Conservation (phyloP, 2,113 vertebrate genomes). For the Puntigrus tetrazona region DNA sequence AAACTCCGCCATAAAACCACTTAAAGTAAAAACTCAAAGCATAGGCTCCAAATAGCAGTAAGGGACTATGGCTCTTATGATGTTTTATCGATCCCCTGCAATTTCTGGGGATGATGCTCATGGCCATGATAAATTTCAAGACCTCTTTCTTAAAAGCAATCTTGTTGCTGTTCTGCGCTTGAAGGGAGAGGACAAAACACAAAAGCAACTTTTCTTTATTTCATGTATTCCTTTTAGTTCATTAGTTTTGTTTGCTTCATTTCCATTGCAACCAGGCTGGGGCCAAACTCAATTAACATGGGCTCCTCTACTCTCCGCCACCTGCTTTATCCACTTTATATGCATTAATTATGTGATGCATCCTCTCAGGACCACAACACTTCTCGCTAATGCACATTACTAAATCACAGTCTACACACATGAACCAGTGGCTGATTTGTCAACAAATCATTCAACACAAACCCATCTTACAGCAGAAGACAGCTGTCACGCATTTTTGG, state of each 20-base stretch:
- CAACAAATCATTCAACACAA: conserved; percentile 16
- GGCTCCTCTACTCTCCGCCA: conserved; percentile 53
- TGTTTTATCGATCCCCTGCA: conserved; percentile 46
- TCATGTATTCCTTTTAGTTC: conserved; percentile 23
- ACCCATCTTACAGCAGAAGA: neutral
- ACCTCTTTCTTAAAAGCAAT: conserved; percentile 24
- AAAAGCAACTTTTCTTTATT: neutral
- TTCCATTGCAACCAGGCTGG: conserved; percentile 58
- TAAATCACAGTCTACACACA: neutral
- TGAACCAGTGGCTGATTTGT: neutral
- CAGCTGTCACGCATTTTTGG: neutral
- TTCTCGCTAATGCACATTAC: conserved; percentile 2
- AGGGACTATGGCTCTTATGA: conserved; percentile 29
- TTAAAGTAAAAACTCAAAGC: conserved; percentile 18
- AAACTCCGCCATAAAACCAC: conserved; percentile 11
- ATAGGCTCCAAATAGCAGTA: neutral
- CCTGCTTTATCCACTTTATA: conserved; percentile 59
- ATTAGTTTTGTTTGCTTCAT: conserved; percentile 52
- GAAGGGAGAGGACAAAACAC: neutral
- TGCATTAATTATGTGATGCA: conserved; percentile 52
- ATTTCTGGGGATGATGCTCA: conserved; percentile 5
- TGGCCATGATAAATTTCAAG: conserved; percentile 32
- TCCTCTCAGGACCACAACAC: neutral
- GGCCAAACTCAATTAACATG: conserved; percentile 49
- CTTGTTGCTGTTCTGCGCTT: neutral